phyloP scores from a whole-genome alignment of 2,797 vertebrate species.

The Melopsittacus undulatus region DNA sequence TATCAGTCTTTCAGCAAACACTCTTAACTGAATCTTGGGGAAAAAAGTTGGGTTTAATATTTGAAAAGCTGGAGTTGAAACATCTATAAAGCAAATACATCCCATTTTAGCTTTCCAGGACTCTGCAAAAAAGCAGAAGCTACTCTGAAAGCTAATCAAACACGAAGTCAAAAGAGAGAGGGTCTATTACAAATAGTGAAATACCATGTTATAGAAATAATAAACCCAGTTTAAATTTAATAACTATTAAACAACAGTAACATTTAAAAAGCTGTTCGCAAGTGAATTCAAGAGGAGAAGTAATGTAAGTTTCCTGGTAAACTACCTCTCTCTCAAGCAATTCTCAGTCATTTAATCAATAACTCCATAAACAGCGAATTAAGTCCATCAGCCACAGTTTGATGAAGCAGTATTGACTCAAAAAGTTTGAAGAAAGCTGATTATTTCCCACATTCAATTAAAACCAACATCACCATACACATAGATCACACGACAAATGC shows the following conservation, averaged over 20 bases:
- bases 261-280: background rate
- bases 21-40: background rate
- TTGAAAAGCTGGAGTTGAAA: background rate
- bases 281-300: background rate
- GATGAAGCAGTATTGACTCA: conserved; percentile 2
- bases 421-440: conserved; percentile 34
- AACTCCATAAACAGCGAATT: conserved; percentile 45
- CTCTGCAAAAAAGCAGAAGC: background rate
- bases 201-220: background rate
- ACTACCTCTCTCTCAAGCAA: background rate
- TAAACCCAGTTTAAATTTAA: background rate
- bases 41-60: background rate
- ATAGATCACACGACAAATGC: background rate
- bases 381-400: conserved; percentile 37
- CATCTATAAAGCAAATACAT: background rate
- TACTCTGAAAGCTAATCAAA: background rate
- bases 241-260: background rate
- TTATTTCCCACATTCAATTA: conserved; percentile 51
- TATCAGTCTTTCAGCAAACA: background rate
- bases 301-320: background rate
- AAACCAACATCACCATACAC: background rate
- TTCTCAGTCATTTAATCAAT: conserved; percentile 55
- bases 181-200: background rate
- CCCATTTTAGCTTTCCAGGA: background rate
- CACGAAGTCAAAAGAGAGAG: background rate